A percentile compares a stretch with the other conserved stretches of the same genome.
Evolutionary conservation across 1,140 invertebrate species (phyloP).

Genomic region (Pogonomyrmex barbatus): DNA sequence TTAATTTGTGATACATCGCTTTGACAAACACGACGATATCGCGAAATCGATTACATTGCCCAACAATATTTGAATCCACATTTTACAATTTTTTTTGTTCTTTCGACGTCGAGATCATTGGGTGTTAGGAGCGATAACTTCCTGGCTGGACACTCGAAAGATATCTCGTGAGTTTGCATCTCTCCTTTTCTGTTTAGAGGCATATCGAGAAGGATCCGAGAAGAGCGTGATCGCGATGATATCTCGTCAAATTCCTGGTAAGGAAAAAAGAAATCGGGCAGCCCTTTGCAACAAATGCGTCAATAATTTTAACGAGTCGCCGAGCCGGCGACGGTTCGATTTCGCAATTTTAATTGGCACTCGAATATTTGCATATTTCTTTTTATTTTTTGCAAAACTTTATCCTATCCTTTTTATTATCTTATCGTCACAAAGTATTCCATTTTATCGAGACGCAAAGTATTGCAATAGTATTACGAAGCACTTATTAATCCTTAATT

Average conservation of each 20-base stretch:
- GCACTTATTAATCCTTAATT: not conserved
- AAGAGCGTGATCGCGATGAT: conserved; percentile 74
- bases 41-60: conserved; percentile 22
- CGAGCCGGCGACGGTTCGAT: conserved; percentile 28
- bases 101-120: conserved; percentile 19
- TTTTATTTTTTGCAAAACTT: not conserved
- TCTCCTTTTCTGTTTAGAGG: not conserved
- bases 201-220: conserved; percentile 45
- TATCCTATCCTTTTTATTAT: not conserved
- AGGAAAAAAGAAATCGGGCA: conserved; percentile 33
- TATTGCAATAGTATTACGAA: not conserved
- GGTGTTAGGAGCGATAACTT: conserved; percentile 73
- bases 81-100: not conserved
- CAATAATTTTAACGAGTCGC: conserved; percentile 85
- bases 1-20: conserved; percentile 35
- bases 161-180: conserved; percentile 50
- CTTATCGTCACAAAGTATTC: not conserved
- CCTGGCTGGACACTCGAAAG: conserved; percentile 63
- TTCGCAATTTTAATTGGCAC: conserved; percentile 71
- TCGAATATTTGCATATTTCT: conserved; percentile 71
- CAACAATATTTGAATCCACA: not conserved
- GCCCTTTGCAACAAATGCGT: conserved; percentile 58
- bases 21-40: conserved; percentile 38
- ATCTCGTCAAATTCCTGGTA: conserved; percentile 57
- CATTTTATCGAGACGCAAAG: conserved; percentile 6